Evolutionary conservation across 2,797 vertebrate species (phyloP).

Genomic region (Scleropages formosus): DNA sequence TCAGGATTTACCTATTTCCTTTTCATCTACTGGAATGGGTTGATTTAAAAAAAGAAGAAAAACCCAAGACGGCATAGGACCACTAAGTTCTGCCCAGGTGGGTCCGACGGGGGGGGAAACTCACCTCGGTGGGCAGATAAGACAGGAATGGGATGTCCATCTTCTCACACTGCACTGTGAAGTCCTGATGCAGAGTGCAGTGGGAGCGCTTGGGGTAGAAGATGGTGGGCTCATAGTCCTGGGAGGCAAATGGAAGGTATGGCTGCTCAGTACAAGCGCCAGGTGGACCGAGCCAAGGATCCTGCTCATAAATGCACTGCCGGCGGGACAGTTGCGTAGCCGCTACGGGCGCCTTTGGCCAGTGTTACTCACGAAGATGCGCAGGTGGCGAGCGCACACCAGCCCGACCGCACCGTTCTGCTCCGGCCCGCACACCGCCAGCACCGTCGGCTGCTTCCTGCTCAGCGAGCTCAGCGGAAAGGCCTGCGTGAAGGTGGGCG

Average conservation of each 20-base stretch:
- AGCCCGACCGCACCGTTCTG: slow-evolving; percentile 75
- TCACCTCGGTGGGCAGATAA: slow-evolving; percentile 74
- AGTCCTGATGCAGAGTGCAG: slow-evolving; percentile 62
- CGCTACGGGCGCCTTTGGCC: neutral
- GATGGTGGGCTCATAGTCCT: slow-evolving; percentile 77
- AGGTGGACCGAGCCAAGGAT: too few species aligned
- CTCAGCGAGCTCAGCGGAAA: slow-evolving; percentile 63
- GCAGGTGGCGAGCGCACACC: slow-evolving; percentile 72
- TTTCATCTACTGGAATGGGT: too few species aligned
- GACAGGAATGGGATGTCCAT: slow-evolving; percentile 80
- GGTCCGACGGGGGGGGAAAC: too few species aligned
- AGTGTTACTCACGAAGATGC: slow-evolving; percentile 66
- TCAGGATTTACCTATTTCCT: too few species aligned
- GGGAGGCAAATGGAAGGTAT: neutral
- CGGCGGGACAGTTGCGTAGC: too few species aligned
- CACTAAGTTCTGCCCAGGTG: too few species aligned
- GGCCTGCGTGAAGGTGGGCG: slow-evolving; percentile 47
- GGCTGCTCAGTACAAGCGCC: too few species aligned
- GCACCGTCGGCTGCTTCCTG: slow-evolving; percentile 66
- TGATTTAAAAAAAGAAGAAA: too few species aligned
- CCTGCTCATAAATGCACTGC: too few species aligned
- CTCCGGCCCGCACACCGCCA: slow-evolving; percentile 72
- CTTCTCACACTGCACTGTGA: slow-evolving; percentile 77
- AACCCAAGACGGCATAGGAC: too few species aligned
- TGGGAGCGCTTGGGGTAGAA: slow-evolving; percentile 71